These are phyloP conservation scores for Sweltsa coloradensis DNA, from an alignment of 1,140 invertebrate species.

Conservation along the genomic window DNA sequence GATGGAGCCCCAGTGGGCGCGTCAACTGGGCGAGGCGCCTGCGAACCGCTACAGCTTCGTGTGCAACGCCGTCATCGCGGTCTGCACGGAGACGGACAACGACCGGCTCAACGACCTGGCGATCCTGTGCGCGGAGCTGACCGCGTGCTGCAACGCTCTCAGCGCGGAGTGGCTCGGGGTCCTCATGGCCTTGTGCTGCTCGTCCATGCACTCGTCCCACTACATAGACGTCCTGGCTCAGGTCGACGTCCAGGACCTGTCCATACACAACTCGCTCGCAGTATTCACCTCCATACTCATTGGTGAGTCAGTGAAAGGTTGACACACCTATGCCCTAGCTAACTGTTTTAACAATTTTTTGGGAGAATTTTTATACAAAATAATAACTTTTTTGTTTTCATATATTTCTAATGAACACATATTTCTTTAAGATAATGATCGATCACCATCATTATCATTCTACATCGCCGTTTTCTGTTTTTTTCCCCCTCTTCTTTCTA, in stretches of 20 bases:
- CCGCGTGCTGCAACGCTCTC: slow-evolving; percentile 82
- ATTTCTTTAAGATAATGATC: too few relatives aligned
- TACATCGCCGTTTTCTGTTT: too few relatives aligned
- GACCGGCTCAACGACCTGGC: slow-evolving; percentile 91
- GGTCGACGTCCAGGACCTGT: slow-evolving; percentile 79
- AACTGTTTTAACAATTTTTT: too few relatives aligned
- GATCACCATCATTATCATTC: too few relatives aligned
- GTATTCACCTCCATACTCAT: slow-evolving; percentile 91
- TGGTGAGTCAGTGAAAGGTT: too few relatives aligned
- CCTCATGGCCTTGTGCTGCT: slow-evolving; percentile 79
- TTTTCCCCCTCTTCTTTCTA: too few relatives aligned
- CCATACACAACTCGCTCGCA: slow-evolving; percentile 89
- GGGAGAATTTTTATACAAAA: too few relatives aligned
- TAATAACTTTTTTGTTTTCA: too few relatives aligned
- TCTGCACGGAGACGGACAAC: slow-evolving; percentile 75
- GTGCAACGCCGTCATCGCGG: slow-evolving; percentile 80
- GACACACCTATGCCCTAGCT: too few relatives aligned
- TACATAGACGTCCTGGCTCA: slow-evolving; percentile 79
- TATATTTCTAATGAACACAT: too few relatives aligned
- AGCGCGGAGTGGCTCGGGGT: slow-evolving; percentile 91
- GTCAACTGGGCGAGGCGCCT: slow-evolving; percentile 74
- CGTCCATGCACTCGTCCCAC: slow-evolving; percentile 60
- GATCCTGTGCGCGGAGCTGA: slow-evolving; percentile 87
- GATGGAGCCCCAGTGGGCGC: slow-evolving; percentile 66
- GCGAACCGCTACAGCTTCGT: slow-evolving; percentile 90